Base-by-base conservation (phyloP, 2,888 invertebrate genomes). In the Ophion obscuratus region DNA sequence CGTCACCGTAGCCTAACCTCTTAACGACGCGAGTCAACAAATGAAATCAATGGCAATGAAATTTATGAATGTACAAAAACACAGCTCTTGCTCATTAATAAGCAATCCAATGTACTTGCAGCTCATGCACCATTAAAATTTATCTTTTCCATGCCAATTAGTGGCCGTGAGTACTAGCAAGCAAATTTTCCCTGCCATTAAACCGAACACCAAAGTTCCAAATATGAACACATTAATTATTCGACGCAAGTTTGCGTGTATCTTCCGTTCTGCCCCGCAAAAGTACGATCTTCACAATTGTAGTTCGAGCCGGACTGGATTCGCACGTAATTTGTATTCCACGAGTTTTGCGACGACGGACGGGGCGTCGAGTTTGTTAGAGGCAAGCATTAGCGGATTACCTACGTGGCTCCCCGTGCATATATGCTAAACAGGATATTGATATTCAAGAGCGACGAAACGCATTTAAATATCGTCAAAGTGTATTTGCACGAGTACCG, bases 371-470 rank as follows among this genome's bases (percentile, higher is more conserved):
- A 85, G 87, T 83, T 85, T 87, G 81, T 88, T 86, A 81, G 81
- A 57, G 81, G 77, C 77, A 79, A 81, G 81, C 81, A 84, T 87
- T 88, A 88, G 77, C 81, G 85, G 83, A 87, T 87, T 85, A 84
- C 79, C 83, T 57, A 61, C 61, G 40, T 64, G 64, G 47, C 61
- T 66, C 67, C 66, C 27, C 36, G 31, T 5, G 57, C 27, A 31
- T 62, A 71, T 83, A 77, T 83, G 84, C 77, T 86, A 84, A 86
- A 81, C 36, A 84, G 57, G 73, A 77, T 81, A 86, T 84, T 86
- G 77, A 86, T 81, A 81, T 84, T 77, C 84, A 77, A 40, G 70
- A 44, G 31, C 57, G 67, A 61, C 24, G 73, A 57, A 76, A 67
- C 24, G 70, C 57, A 83, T 86, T 86, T 83, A 86, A 83, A 80